Evolutionary conservation across 2,888 invertebrate genomes (phyloP).

Genomic region (Caenorhabditis uteleia): DNA sequence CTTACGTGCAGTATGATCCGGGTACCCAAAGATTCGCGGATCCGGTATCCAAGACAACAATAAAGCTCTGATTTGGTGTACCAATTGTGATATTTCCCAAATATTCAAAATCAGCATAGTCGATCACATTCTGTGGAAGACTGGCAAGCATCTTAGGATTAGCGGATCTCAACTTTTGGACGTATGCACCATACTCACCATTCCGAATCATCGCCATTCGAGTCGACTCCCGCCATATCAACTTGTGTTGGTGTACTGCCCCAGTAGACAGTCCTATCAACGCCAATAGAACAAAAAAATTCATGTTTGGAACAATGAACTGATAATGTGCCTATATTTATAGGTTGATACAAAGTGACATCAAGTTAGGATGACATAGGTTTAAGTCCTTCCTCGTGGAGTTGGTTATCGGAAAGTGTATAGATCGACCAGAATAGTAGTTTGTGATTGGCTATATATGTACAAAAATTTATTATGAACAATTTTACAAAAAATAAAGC

Average conservation of each 20-base stretch:
- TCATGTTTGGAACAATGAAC: too few species aligned
- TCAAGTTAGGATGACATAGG: too few species aligned
- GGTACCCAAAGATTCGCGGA: constrained; percentile 49
- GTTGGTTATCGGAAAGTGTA: too few species aligned
- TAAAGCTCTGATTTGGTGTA: constrained; percentile 72
- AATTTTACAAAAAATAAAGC: too few species aligned
- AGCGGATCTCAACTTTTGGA: constrained; percentile 16
- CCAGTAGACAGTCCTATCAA: too few species aligned
- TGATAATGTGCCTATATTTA: too few species aligned
- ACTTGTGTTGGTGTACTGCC: constrained; percentile 32
- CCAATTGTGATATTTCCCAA: constrained; percentile 75
- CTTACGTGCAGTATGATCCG: constrained; percentile 41
- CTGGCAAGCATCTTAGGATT: constrained; percentile 22
- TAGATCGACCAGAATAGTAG: too few species aligned
- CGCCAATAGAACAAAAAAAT: too few species aligned
- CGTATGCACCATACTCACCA: constrained; percentile 29
- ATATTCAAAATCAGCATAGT: constrained; percentile 68
- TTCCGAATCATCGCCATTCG: constrained; percentile 38
- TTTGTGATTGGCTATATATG: too few species aligned
- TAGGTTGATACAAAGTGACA: too few species aligned
- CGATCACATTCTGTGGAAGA: constrained; percentile 29
- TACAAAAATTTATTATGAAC: too few species aligned
- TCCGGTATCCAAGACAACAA: constrained; percentile 73
- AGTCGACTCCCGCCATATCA: constrained; percentile 34
- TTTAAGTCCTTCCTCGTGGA: too few species aligned